Evolutionary conservation across 2,797 vertebrate genomes (phyloP).

Genomic region (Danio choprae): DNA sequence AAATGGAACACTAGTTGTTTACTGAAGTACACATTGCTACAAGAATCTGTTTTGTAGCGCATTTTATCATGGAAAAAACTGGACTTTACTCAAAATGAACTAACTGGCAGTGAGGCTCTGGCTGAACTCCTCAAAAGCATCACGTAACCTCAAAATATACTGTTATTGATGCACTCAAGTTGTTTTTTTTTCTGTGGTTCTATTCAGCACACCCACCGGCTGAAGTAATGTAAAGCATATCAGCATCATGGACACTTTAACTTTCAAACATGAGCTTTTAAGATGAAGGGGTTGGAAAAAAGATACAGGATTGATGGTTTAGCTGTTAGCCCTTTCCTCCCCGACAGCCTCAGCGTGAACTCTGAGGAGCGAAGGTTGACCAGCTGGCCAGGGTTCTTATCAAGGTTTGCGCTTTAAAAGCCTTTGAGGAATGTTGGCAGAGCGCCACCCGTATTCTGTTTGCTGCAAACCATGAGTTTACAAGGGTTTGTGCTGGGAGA

Average conservation of each 20-base stretch:
- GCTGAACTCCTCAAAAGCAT: slow-evolving; percentile 50
- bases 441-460: slow-evolving; percentile 44
- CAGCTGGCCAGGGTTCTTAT: slow-evolving; percentile 67
- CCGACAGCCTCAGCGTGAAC: slow-evolving; percentile 55
- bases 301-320: slow-evolving; percentile 29
- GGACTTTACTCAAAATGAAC: slow-evolving; percentile 58
- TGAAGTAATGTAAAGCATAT: slow-evolving; percentile 41
- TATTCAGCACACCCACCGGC: slow-evolving; percentile 29
- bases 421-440: slow-evolving; percentile 57
- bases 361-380: slow-evolving; percentile 66
- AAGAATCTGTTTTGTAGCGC: slow-evolving; percentile 9
- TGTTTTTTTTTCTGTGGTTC: slow-evolving; percentile 44
- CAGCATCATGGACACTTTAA: slow-evolving; percentile 29
- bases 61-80: slow-evolving; percentile 38
- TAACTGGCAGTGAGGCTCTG: slow-evolving; percentile 58
- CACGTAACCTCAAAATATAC: slow-evolving; percentile 42
- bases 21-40: neutral
- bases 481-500: slow-evolving; percentile 11
- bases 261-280: slow-evolving; percentile 44
- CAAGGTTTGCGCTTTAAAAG: slow-evolving; percentile 62
- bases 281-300: slow-evolving; percentile 23
- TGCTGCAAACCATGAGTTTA: slow-evolving; percentile 7
- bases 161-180: slow-evolving; percentile 57
- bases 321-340: slow-evolving; percentile 61
- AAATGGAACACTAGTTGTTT: slow-evolving; percentile 5